Evolutionary conservation across 2,888 invertebrate species (phyloP).

Genomic region (Eurytoma adleriae): DNA sequence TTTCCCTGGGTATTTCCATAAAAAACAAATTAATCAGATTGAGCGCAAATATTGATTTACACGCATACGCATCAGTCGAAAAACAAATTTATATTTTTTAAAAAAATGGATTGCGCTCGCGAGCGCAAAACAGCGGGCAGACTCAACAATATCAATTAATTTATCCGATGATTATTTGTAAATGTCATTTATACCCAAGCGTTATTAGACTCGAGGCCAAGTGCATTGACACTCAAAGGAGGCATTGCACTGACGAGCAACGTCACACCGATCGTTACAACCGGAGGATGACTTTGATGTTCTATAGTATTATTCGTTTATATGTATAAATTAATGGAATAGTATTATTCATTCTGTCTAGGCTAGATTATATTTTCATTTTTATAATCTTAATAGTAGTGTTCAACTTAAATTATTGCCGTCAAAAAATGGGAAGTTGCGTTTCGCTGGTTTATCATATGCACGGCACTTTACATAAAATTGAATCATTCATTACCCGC

Average conservation of each 20-base stretch:
- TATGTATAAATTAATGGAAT: too few relatives aligned
- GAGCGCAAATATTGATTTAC: neutral
- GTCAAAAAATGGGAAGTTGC: too few relatives aligned
- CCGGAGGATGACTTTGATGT: neutral
- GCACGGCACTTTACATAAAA: too few relatives aligned
- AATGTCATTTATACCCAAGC: constrained; percentile 12
- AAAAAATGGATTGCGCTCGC: too few relatives aligned
- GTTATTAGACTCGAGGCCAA: constrained; percentile 35
- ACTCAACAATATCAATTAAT: constrained; percentile 9
- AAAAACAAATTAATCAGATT: neutral
- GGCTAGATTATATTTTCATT: too few relatives aligned
- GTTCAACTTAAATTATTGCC: too few relatives aligned
- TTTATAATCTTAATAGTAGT: too few relatives aligned
- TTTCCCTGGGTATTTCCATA: neutral
- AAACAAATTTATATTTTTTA: neutral
- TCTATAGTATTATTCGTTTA: neutral
- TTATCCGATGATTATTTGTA: constrained; percentile 9
- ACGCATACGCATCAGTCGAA: too few relatives aligned
- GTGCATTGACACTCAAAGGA: constrained; percentile 48
- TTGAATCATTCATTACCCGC: too few relatives aligned
- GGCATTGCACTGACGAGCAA: constrained; percentile 35
- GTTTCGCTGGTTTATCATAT: too few relatives aligned
- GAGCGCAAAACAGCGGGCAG: too few relatives aligned
- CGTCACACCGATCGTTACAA: constrained; percentile 7
- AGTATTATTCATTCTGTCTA: too few relatives aligned